These are phyloP conservation scores for Siniperca scherzeri DNA, from an alignment of 2,797 vertebrate genomes.

Conservation along the genomic window DNA sequence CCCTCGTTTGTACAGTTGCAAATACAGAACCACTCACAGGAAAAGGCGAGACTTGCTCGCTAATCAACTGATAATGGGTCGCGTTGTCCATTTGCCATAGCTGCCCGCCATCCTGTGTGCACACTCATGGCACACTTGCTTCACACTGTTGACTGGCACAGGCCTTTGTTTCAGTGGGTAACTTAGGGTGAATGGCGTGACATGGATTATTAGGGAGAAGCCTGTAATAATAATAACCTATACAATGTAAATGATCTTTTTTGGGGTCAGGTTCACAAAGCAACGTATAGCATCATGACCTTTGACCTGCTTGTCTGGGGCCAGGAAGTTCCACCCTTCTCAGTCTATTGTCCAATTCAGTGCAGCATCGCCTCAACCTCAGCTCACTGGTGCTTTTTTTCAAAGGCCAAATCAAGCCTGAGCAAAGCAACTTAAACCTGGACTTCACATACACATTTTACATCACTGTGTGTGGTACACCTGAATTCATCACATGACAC, in stretches of 20 bases:
- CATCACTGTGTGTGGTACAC: not conserved
- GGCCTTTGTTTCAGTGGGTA: constrained; percentile 37
- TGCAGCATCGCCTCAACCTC: constrained; percentile 70
- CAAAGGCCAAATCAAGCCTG: constrained; percentile 17
- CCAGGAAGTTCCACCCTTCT: constrained; percentile 88
- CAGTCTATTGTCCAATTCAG: constrained; percentile 81
- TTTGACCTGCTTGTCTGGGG: constrained; percentile 82
- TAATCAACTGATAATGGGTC: constrained; percentile 89
- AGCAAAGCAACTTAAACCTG: not conserved
- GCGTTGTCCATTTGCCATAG: constrained; percentile 72
- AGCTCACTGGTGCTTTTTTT: constrained; percentile 41
- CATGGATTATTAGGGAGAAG: not conserved
- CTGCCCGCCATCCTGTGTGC: constrained; percentile 76
- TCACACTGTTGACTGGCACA: constrained; percentile 71
- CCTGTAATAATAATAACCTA: not conserved
- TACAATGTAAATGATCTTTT: constrained; percentile 2
- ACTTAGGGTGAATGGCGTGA: not conserved
- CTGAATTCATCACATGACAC: constrained; percentile 7
- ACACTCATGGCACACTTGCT: constrained; percentile 84
- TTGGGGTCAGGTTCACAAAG: constrained; percentile 46
- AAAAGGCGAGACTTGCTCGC: constrained; percentile 88
- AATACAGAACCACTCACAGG: constrained; percentile 82
- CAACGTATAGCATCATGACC: constrained; percentile 75
- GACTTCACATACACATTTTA: not conserved
- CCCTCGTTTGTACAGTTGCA: constrained; percentile 73